Evolutionary conservation across 2,113 vertebrate genomes (phyloP), one percentile per base, ranked within the genome.

Genomic region (Tetraodon nigroviridis): DNA sequence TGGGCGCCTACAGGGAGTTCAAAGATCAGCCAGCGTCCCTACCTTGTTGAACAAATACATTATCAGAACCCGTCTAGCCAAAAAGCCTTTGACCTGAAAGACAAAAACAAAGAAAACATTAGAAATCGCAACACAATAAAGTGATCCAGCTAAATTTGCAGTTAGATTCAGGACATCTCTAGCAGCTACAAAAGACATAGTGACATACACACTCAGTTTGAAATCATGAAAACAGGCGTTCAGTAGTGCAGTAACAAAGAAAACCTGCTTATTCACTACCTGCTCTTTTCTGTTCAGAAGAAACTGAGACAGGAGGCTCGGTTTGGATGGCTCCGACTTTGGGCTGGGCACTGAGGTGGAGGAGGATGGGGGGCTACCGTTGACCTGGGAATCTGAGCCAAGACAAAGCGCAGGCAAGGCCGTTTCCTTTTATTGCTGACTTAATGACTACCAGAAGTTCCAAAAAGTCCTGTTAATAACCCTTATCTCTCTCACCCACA

Each of bases 1-100:
- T 67, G 52, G 73, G 71, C 64, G 29, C 75, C 72, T 78, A 69
- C 80, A 66, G 65, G 29, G 41, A 64, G 27, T 12, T 11, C 45
- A 44, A 49, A 19, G 22, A 32, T 58, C 13, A 61, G 10, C 77
- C 73, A 76, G 72, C 73, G 51, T 22, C 17, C 91, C 94, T 93
- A 99, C 97, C 95, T 98, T 98, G 84, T 92, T 95, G 89, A 98
- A 96, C 81, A 96, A 93, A 90, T 99, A 98, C 90, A 95, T 92
- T 81, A 98, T 91, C 90, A 98, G 86, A 40, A 89, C 93, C 63
- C 95, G 90, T 88, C 90, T 97, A 73, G 91, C 90, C 87, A 99
- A 83, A 82, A 96, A 98, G 81, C 27, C 85, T 92, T 94, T 97
- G 64, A 96, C 88, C 97, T 99, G 88, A 75, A 75, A 73, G 78